These are phyloP conservation scores for Acleris laterana DNA, from an alignment of 2,888 invertebrate species.

Conservation along the genomic window DNA sequence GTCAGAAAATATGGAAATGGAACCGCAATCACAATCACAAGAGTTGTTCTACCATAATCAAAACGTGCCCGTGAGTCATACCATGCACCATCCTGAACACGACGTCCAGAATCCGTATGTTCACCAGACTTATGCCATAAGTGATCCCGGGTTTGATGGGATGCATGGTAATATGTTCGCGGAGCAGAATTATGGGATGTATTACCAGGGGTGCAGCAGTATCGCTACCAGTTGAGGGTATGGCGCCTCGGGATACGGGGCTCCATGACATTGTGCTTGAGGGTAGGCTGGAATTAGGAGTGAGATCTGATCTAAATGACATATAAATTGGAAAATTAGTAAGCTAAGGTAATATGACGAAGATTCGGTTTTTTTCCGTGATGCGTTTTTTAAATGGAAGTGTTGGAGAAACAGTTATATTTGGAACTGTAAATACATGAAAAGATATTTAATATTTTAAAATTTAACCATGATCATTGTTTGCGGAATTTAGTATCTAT, in stretches of 20 bases:
- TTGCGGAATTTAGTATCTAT: too few species aligned
- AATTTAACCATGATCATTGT: too few species aligned
- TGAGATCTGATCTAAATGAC: background rate
- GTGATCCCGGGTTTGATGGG: constrained; percentile 30
- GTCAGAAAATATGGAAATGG: constrained; percentile 48
- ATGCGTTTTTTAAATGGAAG: too few species aligned
- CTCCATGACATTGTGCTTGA: constrained; percentile 42
- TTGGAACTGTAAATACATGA: too few species aligned
- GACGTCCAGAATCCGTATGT: constrained; percentile 11
- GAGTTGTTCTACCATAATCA: constrained; percentile 62
- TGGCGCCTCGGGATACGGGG: constrained; percentile 39
- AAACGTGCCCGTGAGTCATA: constrained; percentile 4
- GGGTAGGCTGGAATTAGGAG: background rate
- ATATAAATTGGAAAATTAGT: background rate
- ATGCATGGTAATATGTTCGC: constrained; percentile 44
- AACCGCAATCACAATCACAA: constrained; percentile 40
- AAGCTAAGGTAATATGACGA: background rate
- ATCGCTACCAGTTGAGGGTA: constrained; percentile 64
- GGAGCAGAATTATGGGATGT: constrained; percentile 51
- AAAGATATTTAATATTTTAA: too few species aligned
- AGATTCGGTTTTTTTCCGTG: background rate
- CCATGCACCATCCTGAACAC: constrained; percentile 6
- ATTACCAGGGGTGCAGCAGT: constrained; percentile 60
- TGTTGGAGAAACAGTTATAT: too few species aligned
- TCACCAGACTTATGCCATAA: constrained; percentile 20